phyloP scores from a whole-genome alignment of 2,797 vertebrate genomes.

The Hyperoplus immaculatus region DNA sequence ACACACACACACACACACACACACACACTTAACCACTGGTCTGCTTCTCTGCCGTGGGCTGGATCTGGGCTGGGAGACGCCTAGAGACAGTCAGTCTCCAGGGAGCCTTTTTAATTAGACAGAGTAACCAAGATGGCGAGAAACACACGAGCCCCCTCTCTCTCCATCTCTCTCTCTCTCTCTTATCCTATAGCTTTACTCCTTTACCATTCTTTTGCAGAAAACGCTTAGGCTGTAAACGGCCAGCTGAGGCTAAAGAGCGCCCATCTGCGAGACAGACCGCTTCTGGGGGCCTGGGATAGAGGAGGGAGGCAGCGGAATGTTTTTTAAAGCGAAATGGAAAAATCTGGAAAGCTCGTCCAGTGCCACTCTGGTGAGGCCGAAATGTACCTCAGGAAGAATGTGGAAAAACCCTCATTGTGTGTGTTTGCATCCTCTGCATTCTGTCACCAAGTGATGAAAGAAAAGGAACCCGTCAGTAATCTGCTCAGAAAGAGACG shows the following conservation, averaged over 20 bases:
- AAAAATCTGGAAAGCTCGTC: slow-evolving; percentile 46
- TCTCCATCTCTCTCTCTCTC: slow-evolving; percentile 25
- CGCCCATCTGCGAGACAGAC: slow-evolving; percentile 60
- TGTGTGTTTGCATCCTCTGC: slow-evolving; percentile 20
- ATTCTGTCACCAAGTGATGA: slow-evolving; percentile 21
- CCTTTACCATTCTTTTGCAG: slow-evolving; percentile 54
- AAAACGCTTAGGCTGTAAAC: slow-evolving; percentile 39
- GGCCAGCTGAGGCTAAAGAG: slow-evolving; percentile 60
- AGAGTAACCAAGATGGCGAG: slow-evolving; percentile 65
- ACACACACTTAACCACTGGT: slow-evolving; percentile 47
- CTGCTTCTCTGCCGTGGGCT: slow-evolving; percentile 42
- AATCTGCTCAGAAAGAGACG: slow-evolving; percentile 21
- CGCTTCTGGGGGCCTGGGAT: slow-evolving; percentile 50
- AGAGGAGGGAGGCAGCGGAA: slow-evolving; percentile 57
- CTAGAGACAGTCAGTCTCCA: slow-evolving; percentile 66
- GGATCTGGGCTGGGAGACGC: slow-evolving; percentile 66
- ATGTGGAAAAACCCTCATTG: slow-evolving; percentile 26
- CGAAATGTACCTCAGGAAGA: slow-evolving; percentile 29
- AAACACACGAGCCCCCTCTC: slow-evolving; percentile 49
- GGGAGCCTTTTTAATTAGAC: slow-evolving; percentile 76
- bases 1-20: slow-evolving; percentile 21
- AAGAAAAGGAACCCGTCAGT: slow-evolving; percentile 8
- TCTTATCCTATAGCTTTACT: slow-evolving; percentile 62
- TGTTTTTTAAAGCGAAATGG: slow-evolving; percentile 26
- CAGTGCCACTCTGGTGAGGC: slow-evolving; percentile 9